Percentiles rank a stretch among this genome's conserved stretches.
phyloP scores from a whole-genome alignment of 2,888 invertebrate genomes.

The Cheilosia vulpina region DNA sequence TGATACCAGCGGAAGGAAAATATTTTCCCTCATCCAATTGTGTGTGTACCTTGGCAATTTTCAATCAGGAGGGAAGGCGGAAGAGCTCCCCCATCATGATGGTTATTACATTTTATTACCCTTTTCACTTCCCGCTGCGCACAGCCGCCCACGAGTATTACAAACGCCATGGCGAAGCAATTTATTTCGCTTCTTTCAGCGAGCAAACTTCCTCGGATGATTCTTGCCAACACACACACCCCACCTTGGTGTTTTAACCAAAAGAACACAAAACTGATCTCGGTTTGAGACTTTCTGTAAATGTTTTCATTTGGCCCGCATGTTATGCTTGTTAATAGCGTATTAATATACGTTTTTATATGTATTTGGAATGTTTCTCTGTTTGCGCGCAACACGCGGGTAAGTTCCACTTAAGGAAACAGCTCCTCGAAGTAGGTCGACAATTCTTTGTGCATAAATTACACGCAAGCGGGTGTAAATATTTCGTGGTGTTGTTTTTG shows the following conservation, averaged over 20 bases:
- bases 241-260: background rate
- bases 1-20: conserved; percentile 38
- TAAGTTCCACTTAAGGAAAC: conserved; percentile 8
- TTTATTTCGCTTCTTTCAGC: conserved; percentile 16
- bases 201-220: background rate
- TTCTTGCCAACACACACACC: background rate
- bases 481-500: no score
- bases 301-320: conserved; percentile 54
- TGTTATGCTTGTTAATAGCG: conserved; percentile 49
- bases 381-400: background rate
- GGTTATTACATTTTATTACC: conserved; percentile 39
- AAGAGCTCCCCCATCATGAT: conserved; percentile 22
- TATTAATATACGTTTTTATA: background rate
- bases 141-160: background rate
- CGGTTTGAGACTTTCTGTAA: conserved; percentile 48
- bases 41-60: conserved; percentile 38
- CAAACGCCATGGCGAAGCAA: conserved; percentile 9
- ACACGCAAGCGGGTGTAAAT: conserved; percentile 23
- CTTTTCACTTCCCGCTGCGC: background rate
- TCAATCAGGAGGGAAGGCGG: conserved; percentile 4
- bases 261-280: conserved; percentile 47
- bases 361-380: background rate
- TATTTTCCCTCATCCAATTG: conserved; percentile 41
- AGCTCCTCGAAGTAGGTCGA: conserved; percentile 42
- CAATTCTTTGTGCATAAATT: conserved; percentile 42